Conservation (phyloP, 2,888 invertebrate genomes). For the Arrhopalites spinosus region DNA sequence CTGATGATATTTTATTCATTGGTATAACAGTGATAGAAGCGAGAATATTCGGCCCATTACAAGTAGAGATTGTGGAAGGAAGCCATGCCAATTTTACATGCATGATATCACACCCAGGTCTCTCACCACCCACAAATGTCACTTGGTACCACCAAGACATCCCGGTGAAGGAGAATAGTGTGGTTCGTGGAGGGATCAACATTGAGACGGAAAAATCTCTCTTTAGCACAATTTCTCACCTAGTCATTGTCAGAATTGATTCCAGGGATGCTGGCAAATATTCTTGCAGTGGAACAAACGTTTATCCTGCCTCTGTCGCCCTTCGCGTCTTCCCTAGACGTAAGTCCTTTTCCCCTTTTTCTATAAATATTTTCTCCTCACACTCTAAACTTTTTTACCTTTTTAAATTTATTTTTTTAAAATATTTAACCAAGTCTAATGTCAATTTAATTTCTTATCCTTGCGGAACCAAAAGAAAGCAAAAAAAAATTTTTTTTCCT, state of each 20-base stretch:
- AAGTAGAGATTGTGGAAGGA: slow-evolving; percentile 43
- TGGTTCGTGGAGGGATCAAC: slow-evolving; percentile 46
- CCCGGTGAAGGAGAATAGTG: slow-evolving; percentile 45
- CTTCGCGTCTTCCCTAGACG: slow-evolving; percentile 24
- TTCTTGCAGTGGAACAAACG: slow-evolving; percentile 49
- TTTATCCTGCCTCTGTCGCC: slow-evolving; percentile 48
- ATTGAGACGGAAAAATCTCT: slow-evolving; percentile 49
- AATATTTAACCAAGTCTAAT: too few relatives aligned
- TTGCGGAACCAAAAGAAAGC: too few relatives aligned
- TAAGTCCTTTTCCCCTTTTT: not conserved
- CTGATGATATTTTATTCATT: not conserved
- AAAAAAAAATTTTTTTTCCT: not conserved
- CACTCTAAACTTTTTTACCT: not conserved
- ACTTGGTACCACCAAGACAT: slow-evolving; percentile 53
- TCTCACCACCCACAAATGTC: slow-evolving; percentile 45
- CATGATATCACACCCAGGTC: slow-evolving; percentile 43
- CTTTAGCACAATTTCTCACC: slow-evolving; percentile 44
- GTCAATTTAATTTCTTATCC: not conserved
- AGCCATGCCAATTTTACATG: slow-evolving; percentile 50
- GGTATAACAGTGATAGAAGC: slow-evolving; percentile 46
- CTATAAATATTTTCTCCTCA: too few relatives aligned
- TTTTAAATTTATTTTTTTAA: too few relatives aligned
- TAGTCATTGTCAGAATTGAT: slow-evolving; percentile 49
- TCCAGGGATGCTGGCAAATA: slow-evolving; percentile 50
- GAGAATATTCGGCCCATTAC: slow-evolving; percentile 48